Conservation (phyloP, 2,888 invertebrate genomes). For the Athetis lepigone region DNA sequence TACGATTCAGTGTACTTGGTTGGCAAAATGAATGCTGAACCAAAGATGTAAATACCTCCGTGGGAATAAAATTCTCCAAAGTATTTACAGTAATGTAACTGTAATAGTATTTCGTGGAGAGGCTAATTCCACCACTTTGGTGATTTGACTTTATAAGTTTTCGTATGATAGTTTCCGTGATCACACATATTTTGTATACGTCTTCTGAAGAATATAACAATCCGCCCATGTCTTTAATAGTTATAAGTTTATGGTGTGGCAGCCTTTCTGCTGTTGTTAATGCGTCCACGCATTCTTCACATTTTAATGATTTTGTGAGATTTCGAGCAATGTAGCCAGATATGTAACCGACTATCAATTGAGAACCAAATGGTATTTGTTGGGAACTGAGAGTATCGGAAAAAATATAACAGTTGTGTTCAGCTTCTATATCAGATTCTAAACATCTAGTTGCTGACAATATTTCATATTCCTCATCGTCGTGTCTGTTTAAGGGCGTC, state of each 20-base stretch:
- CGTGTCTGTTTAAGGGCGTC: slow-evolving; percentile 7
- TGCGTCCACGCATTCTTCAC: slow-evolving; percentile 20
- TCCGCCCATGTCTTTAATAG: too few species aligned
- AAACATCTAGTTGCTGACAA: slow-evolving; percentile 16
- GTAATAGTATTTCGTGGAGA: slow-evolving; percentile 26
- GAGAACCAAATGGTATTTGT: slow-evolving; percentile 7
- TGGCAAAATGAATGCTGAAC: slow-evolving; percentile 26
- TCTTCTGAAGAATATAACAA: slow-evolving; percentile 47
- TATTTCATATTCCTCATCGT: slow-evolving; percentile 29
- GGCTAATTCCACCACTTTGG: slow-evolving; percentile 18
- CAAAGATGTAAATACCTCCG: slow-evolving; percentile 30
- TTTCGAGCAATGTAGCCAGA: slow-evolving; percentile 7
- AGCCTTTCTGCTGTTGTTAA: slow-evolving; percentile 35
- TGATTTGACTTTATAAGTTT: slow-evolving; percentile 34
- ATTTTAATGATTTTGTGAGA: slow-evolving; percentile 17
- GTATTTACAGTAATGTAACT: slow-evolving; percentile 22
- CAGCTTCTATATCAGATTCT: slow-evolving; percentile 33
- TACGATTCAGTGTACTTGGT: slow-evolving; percentile 35
- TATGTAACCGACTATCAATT: slow-evolving; percentile 14
- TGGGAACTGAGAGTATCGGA: slow-evolving; percentile 21
- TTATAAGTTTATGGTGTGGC: too few species aligned
- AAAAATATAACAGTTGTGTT: slow-evolving; percentile 43
- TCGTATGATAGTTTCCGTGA: slow-evolving; percentile 44
- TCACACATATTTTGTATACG: slow-evolving; percentile 49
- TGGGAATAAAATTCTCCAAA: slow-evolving; percentile 19